Evolutionary conservation across 1,140 invertebrate species (phyloP).

Genomic region (Oryctes rhinoceros): DNA sequence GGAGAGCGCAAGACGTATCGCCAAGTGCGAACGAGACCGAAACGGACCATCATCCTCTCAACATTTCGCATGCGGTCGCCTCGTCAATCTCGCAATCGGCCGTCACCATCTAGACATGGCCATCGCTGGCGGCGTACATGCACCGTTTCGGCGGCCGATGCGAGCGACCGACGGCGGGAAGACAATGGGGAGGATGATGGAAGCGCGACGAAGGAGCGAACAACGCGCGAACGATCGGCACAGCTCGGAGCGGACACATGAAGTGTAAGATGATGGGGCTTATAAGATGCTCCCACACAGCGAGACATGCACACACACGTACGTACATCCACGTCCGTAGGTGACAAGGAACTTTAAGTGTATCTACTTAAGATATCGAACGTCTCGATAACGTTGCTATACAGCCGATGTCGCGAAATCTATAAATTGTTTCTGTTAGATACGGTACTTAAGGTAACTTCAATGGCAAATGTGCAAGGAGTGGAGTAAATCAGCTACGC

Average conservation of each 20-base stretch:
- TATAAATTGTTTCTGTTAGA: neutral
- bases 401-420: neutral
- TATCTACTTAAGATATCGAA: neutral
- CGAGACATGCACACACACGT: neutral
- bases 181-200: neutral
- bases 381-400: neutral
- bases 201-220: neutral
- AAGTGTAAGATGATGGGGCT: constrained; percentile 8
- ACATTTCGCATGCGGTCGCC: constrained; percentile 50
- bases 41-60: constrained; percentile 7
- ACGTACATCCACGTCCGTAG: too few relatives aligned
- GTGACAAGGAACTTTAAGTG: neutral
- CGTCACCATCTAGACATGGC: constrained; percentile 56
- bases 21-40: neutral
- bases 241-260: neutral
- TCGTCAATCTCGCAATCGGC: constrained; percentile 55
- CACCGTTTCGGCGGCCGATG: constrained; percentile 1
- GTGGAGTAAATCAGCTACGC: too few relatives aligned
- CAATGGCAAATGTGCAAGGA: too few relatives aligned
- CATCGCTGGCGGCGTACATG: constrained; percentile 51
- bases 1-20: too few relatives aligned
- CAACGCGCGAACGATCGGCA: neutral
- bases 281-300: neutral
- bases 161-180: neutral
- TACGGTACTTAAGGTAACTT: too few relatives aligned